A percentile compares a stretch with the other conserved stretches of the same genome.
phyloP scores from a whole-genome alignment of 2,797 vertebrate species.

The Acipenser transmontanus region DNA sequence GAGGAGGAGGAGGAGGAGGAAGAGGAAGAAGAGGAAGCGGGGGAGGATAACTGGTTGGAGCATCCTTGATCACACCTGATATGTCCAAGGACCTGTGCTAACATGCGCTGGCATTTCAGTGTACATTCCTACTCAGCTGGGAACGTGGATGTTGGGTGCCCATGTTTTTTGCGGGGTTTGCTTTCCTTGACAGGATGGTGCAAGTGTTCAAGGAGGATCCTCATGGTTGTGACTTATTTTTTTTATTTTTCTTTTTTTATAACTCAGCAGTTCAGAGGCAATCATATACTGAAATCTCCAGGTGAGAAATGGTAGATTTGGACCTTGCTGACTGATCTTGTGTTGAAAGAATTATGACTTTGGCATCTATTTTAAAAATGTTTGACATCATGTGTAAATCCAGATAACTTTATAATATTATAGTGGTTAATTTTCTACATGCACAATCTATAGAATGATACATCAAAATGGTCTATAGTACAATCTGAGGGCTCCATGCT shows the following conservation, averaged over 20 bases:
- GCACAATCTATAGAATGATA: too few relatives aligned
- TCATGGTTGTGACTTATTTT: constrained; percentile 6
- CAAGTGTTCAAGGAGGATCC: background rate
- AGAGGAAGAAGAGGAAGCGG: constrained; percentile 66
- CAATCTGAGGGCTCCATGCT: too few relatives aligned
- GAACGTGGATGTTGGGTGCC: constrained; percentile 29
- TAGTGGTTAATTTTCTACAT: too few relatives aligned
- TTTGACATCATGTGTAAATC: too few relatives aligned
- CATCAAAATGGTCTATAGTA: too few relatives aligned
- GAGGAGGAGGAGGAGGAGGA: constrained; percentile 75
- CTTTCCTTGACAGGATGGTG: background rate
- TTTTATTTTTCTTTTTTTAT: constrained; percentile 17
- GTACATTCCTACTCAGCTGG: constrained; percentile 32
- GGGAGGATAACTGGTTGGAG: constrained; percentile 89
- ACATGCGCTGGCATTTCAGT: constrained; percentile 23
- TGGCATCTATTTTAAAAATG: too few relatives aligned
- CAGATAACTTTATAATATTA: too few relatives aligned
- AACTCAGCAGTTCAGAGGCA: background rate
- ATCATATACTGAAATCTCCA: too few relatives aligned
- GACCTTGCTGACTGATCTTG: too few relatives aligned
- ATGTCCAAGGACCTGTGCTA: constrained; percentile 20
- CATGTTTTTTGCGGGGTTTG: constrained; percentile 36
- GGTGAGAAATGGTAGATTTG: too few relatives aligned
- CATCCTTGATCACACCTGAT: constrained; percentile 50
- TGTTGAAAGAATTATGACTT: too few relatives aligned